phyloP scores from a whole-genome alignment of 2,888 invertebrate species.

The Scrobipalpa costella region DNA sequence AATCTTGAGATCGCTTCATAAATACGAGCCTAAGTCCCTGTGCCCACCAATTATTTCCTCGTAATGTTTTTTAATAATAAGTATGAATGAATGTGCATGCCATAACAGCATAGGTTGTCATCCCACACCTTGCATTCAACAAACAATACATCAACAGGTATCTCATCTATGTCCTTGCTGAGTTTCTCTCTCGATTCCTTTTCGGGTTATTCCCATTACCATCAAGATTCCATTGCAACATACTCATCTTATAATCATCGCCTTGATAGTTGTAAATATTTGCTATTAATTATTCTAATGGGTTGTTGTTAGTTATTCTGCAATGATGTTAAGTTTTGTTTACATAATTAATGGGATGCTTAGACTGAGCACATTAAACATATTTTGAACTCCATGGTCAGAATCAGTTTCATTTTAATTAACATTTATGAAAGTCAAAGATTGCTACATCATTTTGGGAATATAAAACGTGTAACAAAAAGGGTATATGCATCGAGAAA shows the following conservation, averaged over 20 bases:
- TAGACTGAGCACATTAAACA: background rate
- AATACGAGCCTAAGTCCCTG: no score
- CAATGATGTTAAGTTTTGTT: slow-evolving; percentile 6
- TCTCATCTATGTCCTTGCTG: background rate
- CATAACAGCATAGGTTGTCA: background rate
- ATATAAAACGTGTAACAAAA: no score
- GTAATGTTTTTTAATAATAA: no score
- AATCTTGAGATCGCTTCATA: no score
- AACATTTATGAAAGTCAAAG: no score
- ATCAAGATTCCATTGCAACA: slow-evolving; percentile 5
- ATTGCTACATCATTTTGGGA: no score
- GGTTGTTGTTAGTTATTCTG: slow-evolving; percentile 7
- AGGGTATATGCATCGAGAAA: no score
- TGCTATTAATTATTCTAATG: background rate
- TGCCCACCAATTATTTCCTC: no score
- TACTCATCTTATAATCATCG: slow-evolving; percentile 3
- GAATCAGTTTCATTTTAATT: no score
- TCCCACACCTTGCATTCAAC: slow-evolving; percentile 4
- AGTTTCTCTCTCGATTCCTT: slow-evolving; percentile 12
- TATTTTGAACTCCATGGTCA: no score
- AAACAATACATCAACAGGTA: background rate
- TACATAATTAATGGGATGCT: background rate
- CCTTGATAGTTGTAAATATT: slow-evolving; percentile 12
- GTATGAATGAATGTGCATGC: background rate
- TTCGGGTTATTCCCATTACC: slow-evolving; percentile 13